Base-by-base conservation (phyloP, 2,797 vertebrate genomes). In the Galagoides demidoff region DNA sequence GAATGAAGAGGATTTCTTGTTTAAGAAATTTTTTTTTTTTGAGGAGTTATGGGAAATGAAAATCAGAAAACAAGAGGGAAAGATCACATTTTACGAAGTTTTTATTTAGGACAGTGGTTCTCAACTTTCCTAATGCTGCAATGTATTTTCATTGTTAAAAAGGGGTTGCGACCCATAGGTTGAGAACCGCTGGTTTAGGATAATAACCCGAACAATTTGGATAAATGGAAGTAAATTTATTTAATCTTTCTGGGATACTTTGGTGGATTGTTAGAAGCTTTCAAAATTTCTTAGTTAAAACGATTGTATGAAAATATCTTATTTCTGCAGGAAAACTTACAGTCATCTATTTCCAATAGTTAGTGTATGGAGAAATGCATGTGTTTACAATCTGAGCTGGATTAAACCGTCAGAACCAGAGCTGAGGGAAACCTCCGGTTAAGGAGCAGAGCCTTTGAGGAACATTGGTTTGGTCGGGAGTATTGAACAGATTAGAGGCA, bases 201-300 rank as follows among this genome's bases (percentile, higher is more conserved):
- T 31, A 77, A 37, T 64, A 73, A 66, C 34, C 16, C 76, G 19
- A 92, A 88, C 10, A 55, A 85, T 71, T 95, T 49, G 90, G 34
- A 93, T 45, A 19, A 59, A 55, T 76, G 12, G 31, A 4, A 64
- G 27, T 25, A 95, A 77, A 92, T 84, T 83, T 83, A 85, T 86
- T 95, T 89, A 45, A 70, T 64, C 29, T 91, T 85, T 95, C 68
- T 92, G 31, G 0, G 70, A 55, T n/a, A 84, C 14, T 59, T 39
- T 90, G 61, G 37, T 81, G 19, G 52, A 83, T 96, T 57, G 79
- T 81, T 81, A 78, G 66, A 87, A 43, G 22, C 13, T 83, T 90
- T 78, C 34, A 94, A 89, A 39, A 27, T 88, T 93, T 92, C 17
- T 81, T 27, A 95, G 86, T 78, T 63, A 85, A 95, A 90, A 71